Conservation (phyloP, 1,140 invertebrate genomes). For the Zaprionus africanus region DNA sequence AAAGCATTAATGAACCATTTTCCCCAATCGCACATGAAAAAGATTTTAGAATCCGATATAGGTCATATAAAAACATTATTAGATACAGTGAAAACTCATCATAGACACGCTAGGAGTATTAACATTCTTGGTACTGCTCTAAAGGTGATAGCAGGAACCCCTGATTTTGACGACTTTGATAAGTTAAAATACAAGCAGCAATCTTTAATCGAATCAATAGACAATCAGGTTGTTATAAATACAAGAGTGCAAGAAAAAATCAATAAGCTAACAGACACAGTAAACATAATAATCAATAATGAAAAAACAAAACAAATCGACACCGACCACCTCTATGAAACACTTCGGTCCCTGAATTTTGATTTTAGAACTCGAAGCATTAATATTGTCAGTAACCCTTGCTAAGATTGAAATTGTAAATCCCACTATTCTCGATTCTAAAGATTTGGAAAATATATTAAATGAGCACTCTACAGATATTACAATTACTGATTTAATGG, state of each 20-base stretch:
- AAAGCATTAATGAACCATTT: too few species aligned
- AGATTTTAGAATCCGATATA: too few species aligned
- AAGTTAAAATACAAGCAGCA: slow-evolving; percentile 16
- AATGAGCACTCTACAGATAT: slow-evolving; percentile 15
- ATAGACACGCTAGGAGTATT: slow-evolving; percentile 31
- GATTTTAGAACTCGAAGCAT: slow-evolving; percentile 31
- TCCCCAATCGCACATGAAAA: too few species aligned
- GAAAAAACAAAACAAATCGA: slow-evolving; percentile 25
- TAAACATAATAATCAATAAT: background rate
- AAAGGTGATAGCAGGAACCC: slow-evolving; percentile 20
- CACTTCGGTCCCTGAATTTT: slow-evolving; percentile 26
- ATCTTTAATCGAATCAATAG: slow-evolving; percentile 7
- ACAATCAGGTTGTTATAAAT: slow-evolving; percentile 15
- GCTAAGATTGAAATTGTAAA: slow-evolving; percentile 11
- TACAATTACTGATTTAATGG: slow-evolving; percentile 16
- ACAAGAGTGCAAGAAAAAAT: slow-evolving; percentile 13
- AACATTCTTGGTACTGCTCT: slow-evolving; percentile 30
- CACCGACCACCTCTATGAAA: slow-evolving; percentile 11
- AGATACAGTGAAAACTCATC: slow-evolving; percentile 16
- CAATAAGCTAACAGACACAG: background rate
- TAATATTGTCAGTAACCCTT: slow-evolving; percentile 24
- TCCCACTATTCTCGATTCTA: slow-evolving; percentile 4
- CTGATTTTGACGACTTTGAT: slow-evolving; percentile 36
- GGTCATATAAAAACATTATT: slow-evolving; percentile 28
- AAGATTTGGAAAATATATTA: slow-evolving; percentile 4